A percentile compares a stretch with the other conserved stretches of the same genome.
Evolutionary conservation across 2,888 invertebrate species (phyloP).

Genomic region (Heliconius ismenius): DNA sequence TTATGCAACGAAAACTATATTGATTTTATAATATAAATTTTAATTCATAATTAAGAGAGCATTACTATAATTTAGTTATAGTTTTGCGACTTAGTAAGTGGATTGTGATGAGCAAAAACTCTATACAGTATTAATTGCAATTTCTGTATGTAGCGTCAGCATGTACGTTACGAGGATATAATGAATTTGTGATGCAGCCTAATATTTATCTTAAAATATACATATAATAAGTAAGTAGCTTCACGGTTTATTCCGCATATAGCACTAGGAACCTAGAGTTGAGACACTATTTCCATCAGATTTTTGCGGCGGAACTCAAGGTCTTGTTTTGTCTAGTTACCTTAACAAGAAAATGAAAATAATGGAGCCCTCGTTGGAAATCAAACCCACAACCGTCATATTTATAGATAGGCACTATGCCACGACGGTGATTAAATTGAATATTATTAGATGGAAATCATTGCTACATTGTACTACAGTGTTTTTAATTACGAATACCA

Average conservation of each 20-base stretch:
- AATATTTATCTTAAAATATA: neutral
- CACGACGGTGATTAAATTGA: too few relatives aligned
- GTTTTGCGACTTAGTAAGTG: constrained; percentile 31
- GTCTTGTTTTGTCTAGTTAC: neutral
- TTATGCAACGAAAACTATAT: constrained; percentile 11
- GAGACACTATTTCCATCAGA: neutral
- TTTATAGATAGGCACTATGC: too few relatives aligned
- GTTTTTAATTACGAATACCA: too few relatives aligned
- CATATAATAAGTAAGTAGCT: neutral
- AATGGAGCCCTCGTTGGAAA: too few relatives aligned
- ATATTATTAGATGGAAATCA: too few relatives aligned
- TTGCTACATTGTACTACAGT: too few relatives aligned
- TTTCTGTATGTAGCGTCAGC: constrained; percentile 37
- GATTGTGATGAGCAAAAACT: constrained; percentile 57
- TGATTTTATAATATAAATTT: constrained; percentile 18
- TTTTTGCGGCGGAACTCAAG: neutral
- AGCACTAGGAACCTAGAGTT: too few relatives aligned
- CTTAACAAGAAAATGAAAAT: neutral
- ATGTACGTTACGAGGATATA: neutral
- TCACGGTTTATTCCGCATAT: neutral
- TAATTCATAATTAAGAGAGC: constrained; percentile 30
- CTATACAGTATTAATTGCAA: constrained; percentile 72
- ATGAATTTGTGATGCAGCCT: too few relatives aligned
- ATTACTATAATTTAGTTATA: constrained; percentile 31
- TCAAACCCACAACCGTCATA: too few relatives aligned